These are phyloP conservation scores for Phenganax stokvisi DNA, from an alignment of 92 coral and sea anemone species.

Conservation along the genomic window DNA sequence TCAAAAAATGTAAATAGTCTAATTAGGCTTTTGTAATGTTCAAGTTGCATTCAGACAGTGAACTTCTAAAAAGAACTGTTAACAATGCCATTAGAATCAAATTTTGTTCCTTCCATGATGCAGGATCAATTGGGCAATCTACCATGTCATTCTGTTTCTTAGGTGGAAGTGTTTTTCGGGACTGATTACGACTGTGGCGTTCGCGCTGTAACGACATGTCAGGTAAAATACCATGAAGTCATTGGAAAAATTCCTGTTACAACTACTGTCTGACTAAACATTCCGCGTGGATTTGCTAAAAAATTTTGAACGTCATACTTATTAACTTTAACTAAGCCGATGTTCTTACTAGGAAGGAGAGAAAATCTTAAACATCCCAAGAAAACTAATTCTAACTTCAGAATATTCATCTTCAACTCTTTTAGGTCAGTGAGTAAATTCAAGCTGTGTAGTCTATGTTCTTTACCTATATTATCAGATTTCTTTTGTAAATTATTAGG, in stretches of 20 bases:
- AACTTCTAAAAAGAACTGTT: background rate
- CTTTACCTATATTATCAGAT: background rate
- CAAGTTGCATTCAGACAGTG: background rate
- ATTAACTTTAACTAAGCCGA: background rate
- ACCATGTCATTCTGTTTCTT: background rate
- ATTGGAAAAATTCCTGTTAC: background rate
- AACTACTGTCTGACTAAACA: background rate
- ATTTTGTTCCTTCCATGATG: background rate
- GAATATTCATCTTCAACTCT: constrained; percentile 35
- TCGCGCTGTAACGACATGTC: constrained; percentile 18
- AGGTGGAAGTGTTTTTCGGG: constrained; percentile 22
- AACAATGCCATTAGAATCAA: background rate
- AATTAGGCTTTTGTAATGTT: background rate
- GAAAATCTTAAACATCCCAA: constrained; percentile 28
- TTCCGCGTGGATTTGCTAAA: background rate
- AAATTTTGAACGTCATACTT: background rate
- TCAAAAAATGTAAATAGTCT: constrained; percentile 51
- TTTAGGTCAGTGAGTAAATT: constrained; percentile 3
- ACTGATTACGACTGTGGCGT: constrained; percentile 29
- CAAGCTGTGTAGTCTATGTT: background rate
- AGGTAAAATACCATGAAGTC: constrained; percentile 7
- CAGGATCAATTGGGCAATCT: background rate
- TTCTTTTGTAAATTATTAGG: constrained; percentile 44
- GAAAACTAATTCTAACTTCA: constrained; percentile 36
- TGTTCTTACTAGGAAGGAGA: constrained; percentile 31